Evolutionary conservation across 2,888 invertebrate genomes (phyloP), one percentile per base, ranked within the genome.

Genomic region (Eucera pruinosa): DNA sequence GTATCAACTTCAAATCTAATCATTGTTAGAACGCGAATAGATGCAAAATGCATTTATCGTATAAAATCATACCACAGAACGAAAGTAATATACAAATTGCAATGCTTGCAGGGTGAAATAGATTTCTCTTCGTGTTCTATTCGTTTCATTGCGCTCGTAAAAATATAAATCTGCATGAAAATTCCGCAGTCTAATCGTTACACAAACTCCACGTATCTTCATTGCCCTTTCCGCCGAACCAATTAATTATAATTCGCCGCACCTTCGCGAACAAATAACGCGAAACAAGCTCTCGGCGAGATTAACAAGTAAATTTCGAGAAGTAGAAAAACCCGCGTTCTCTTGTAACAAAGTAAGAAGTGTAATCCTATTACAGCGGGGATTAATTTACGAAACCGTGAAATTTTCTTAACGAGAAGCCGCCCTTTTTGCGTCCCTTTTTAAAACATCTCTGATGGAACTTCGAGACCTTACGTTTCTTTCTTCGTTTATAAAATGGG

Each of bases 371-470:
- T 39, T 39, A 20, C 20, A 15, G 20, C 15, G 20, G 2, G 36
- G 36, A 55, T 55, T 55, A 39, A 39, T 15, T 18, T 11, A 23
- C 13, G 20, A 3, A 20, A 23, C 54, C 7, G 20, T 54, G 30
- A 18, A 54, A 54, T 39, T 23, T 55, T 55, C 54, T 55, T 36
- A 39, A 55, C 36, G 54, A 55, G 36, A 4, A 4, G 1, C n/a
- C n/a, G n/a, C n/a, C n/a, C n/a, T n/a, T n/a, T 33, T 13, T 23
- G 7, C 20, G 1, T 13, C 1, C 20, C 20, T 13, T 20, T 54
- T 23, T 36, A 20, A 33, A 54, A 36, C 6, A 33, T 7, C 5
- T 11, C 11, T 6, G 54, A 30, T 23, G 18, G 18, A 33, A 20
- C 13, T 36, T 55, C 54, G 54, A n/a, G 36, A 36, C 36, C 36